These are phyloP conservation scores for Microcebus lehilahytsara DNA, from an alignment of 2,113 vertebrate species.

Conservation along the genomic window DNA sequence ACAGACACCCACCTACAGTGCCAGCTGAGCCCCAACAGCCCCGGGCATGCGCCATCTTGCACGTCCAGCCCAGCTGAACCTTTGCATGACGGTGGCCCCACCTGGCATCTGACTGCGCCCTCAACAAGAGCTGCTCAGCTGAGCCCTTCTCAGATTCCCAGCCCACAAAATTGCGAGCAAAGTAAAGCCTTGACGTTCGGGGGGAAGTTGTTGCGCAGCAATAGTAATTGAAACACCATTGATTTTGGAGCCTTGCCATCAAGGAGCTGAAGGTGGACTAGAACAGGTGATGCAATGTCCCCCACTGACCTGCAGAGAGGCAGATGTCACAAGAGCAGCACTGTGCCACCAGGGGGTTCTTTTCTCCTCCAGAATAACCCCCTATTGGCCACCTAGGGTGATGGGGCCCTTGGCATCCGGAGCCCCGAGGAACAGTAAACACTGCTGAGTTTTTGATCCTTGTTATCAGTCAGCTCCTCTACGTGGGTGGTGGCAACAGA, in stretches of 20 bases:
- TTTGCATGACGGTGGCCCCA: not conserved
- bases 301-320: not conserved
- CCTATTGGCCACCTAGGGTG: not conserved
- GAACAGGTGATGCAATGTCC: not conserved
- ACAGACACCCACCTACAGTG: not conserved
- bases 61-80: accelerated
- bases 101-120: not conserved
- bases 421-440: not conserved
- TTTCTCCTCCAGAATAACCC: not conserved
- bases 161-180: not conserved
- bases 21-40: not conserved
- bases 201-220: not conserved
- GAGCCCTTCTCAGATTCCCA: not conserved
- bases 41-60: accelerated
- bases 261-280: not conserved
- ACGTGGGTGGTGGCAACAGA: not conserved
- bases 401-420: not conserved
- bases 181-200: not conserved
- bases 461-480: not conserved
- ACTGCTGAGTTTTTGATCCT: not conserved
- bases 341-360: not conserved
- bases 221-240: not conserved
- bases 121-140: not conserved
- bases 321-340: not conserved
- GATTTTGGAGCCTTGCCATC: conserved; percentile 51